These are phyloP conservation scores for Macrostomum cliftonense DNA, from an alignment of 2,888 invertebrate species.

Conservation along the genomic window DNA sequence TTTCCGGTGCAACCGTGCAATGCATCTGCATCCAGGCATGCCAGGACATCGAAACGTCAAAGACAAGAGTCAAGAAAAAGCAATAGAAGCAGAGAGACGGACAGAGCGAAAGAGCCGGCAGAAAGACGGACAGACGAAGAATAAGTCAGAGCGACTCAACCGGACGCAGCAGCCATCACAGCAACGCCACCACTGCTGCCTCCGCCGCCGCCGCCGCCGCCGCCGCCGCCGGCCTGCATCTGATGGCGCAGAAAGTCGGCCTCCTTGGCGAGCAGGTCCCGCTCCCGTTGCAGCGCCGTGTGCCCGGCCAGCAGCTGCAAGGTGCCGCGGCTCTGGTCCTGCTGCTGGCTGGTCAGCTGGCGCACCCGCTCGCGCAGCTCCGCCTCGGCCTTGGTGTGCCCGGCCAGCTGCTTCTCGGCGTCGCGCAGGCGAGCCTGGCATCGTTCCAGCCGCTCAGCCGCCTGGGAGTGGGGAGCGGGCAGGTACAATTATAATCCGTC, in stretches of 20 bases:
- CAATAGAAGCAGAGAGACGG: too few relatives aligned
- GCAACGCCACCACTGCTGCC: too few relatives aligned
- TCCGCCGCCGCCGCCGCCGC: too few relatives aligned
- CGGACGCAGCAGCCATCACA: too few relatives aligned
- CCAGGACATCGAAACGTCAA: too few relatives aligned
- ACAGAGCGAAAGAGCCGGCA: too few relatives aligned
- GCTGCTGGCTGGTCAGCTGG: neutral
- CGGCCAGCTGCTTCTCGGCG: conserved; percentile 24
- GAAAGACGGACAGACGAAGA: too few relatives aligned
- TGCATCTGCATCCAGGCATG: too few relatives aligned
- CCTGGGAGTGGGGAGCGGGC: neutral
- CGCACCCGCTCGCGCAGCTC: conserved; percentile 26
- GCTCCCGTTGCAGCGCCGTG: conserved; percentile 22
- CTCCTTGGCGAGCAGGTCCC: conserved; percentile 26
- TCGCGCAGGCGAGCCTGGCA: conserved; percentile 18
- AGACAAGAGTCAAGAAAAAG: too few relatives aligned
- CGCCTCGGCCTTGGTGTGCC: conserved; percentile 25
- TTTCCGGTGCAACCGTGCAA: too few relatives aligned
- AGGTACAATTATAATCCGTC: too few relatives aligned
- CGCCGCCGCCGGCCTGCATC: conserved; percentile 13
- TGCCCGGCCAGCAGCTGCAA: conserved; percentile 24
- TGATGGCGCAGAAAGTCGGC: conserved; percentile 28
- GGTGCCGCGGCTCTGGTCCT: conserved; percentile 11
- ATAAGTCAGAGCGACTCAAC: too few relatives aligned
- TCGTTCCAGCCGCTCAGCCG: conserved; percentile 16